A percentile compares a stretch with the other conserved stretches of the same genome.
These are phyloP conservation scores for Pseudomyrmex dendroicus DNA, from an alignment of 1,140 invertebrate species.

Conservation along the genomic window DNA sequence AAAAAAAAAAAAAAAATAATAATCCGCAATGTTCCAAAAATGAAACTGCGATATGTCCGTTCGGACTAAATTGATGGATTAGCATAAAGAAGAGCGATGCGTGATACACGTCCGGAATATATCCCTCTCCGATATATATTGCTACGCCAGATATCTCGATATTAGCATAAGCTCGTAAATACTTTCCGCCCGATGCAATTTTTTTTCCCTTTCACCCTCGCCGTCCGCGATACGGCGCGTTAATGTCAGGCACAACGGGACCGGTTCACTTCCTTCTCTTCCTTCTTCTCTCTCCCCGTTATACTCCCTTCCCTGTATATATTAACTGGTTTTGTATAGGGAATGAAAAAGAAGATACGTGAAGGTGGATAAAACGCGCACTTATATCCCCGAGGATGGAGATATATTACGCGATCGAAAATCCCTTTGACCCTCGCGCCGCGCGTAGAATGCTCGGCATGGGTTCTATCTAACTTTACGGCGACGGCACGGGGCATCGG, in stretches of 20 bases:
- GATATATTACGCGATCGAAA: slow-evolving; percentile 64
- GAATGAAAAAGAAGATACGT: slow-evolving; percentile 52
- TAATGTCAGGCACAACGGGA: slow-evolving; percentile 53
- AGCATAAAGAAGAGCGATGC: slow-evolving; percentile 52
- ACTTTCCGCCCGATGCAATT: slow-evolving; percentile 47
- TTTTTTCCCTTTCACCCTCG: neutral
- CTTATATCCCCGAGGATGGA: slow-evolving; percentile 54
- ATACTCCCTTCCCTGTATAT: slow-evolving; percentile 29
- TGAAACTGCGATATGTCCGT: slow-evolving; percentile 37
- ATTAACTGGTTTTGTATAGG: slow-evolving; percentile 58
- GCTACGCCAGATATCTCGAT: slow-evolving; percentile 53
- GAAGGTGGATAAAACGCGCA: slow-evolving; percentile 54
- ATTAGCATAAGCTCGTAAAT: slow-evolving; percentile 62
- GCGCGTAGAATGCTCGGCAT: slow-evolving; percentile 47
- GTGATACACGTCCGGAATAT: slow-evolving; percentile 50
- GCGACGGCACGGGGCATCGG: slow-evolving; percentile 70
- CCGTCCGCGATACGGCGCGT: slow-evolving; percentile 39
- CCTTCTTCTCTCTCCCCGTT: too few species aligned
- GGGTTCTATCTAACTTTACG: slow-evolving; percentile 72
- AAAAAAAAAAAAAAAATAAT: neutral
- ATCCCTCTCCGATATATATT: slow-evolving; percentile 49
- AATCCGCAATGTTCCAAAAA: slow-evolving; percentile 35
- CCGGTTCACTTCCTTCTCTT: neutral
- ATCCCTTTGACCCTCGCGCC: slow-evolving; percentile 49
- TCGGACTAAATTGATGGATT: slow-evolving; percentile 51